Conservation (phyloP, 1,140 invertebrate genomes). For the Chironomus striatipennis region DNA sequence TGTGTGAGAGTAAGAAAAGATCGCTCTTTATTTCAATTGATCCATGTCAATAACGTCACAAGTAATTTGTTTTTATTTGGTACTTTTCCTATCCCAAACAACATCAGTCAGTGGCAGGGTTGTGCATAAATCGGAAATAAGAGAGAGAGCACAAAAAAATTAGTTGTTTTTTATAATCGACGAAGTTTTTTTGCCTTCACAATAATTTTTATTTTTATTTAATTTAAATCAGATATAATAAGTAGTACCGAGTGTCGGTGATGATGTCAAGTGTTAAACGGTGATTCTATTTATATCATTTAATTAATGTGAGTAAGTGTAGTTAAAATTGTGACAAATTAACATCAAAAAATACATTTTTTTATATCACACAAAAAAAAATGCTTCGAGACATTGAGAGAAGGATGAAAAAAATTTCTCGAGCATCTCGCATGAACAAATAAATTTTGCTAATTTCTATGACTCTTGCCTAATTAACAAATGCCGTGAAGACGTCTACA, state of each 20-base stretch:
- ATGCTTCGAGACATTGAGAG: not conserved
- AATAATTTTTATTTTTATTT: slow-evolving; percentile 15
- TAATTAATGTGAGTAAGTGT: slow-evolving; percentile 14
- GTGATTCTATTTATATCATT: slow-evolving; percentile 14
- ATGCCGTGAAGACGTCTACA: not conserved
- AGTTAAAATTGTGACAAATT: not conserved
- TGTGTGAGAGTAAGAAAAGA: not conserved
- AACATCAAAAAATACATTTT: not conserved
- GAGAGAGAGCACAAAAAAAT: not conserved
- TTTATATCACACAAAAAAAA: too few species aligned
- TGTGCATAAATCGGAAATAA: not conserved
- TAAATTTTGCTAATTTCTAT: slow-evolving; percentile 15
- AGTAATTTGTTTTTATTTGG: not conserved
- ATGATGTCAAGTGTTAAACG: slow-evolving; percentile 7
- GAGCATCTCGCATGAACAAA: not conserved
- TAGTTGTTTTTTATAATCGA: slow-evolving; percentile 10
- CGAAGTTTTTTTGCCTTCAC: not conserved
- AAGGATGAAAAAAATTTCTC: not conserved
- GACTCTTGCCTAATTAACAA: not conserved
- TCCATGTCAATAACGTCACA: not conserved
- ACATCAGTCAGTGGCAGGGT: not conserved
- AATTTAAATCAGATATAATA: slow-evolving; percentile 10
- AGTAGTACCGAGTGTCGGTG: not conserved
- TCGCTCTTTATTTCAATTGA: not conserved
- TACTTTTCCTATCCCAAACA: not conserved